These are phyloP conservation scores for Xanthorhoe designata DNA, from an alignment of 2,888 invertebrate genomes.

Conservation along the genomic window DNA sequence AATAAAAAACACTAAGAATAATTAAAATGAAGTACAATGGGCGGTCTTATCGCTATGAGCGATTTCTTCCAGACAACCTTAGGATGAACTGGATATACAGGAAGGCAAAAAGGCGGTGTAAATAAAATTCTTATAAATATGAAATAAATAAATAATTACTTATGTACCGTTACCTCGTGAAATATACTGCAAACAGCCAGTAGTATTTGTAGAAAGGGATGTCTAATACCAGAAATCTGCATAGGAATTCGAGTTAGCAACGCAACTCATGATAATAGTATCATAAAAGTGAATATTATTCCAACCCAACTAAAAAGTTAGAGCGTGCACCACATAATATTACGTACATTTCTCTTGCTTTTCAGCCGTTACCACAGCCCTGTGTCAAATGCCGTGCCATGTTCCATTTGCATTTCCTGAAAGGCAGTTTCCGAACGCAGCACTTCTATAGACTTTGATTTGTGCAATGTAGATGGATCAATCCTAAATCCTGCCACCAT, in stretches of 20 bases:
- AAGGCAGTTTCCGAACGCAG: conserved; percentile 53
- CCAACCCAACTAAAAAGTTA: conserved; percentile 7
- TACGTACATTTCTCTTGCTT: conserved; percentile 16
- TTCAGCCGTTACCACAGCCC: conserved; percentile 9
- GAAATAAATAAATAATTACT: too few species aligned
- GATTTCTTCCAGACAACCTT: too few species aligned
- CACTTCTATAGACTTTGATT: conserved; percentile 5
- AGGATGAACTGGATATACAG: too few species aligned
- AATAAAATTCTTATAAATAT: too few species aligned
- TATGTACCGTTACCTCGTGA: neutral
- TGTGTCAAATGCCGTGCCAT: conserved; percentile 29
- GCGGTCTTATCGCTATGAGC: too few species aligned
- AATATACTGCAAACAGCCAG: neutral
- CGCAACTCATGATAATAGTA: neutral
- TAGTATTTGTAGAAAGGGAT: neutral
- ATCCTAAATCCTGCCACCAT: conserved; percentile 38
- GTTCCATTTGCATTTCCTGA: conserved; percentile 59
- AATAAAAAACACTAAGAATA: too few species aligned
- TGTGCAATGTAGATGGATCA: conserved; percentile 43
- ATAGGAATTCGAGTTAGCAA: conserved; percentile 8
- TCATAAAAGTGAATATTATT: neutral
- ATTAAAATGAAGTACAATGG: too few species aligned
- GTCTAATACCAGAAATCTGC: neutral
- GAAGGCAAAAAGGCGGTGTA: too few species aligned
- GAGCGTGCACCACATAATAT: neutral